phyloP scores from a whole-genome alignment of 2,888 invertebrate species.

The Sarcophaga carnaria region DNA sequence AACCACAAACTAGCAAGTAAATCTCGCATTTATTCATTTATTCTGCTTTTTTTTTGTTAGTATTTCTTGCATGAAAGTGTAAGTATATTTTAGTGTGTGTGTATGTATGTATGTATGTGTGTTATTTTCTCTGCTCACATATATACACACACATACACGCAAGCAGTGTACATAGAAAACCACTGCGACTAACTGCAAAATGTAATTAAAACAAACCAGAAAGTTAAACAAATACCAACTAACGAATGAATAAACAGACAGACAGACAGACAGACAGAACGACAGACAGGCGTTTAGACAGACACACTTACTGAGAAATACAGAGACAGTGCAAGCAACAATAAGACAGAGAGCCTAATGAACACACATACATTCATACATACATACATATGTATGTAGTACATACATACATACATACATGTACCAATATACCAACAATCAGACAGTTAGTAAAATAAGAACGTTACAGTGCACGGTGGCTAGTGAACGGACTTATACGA shows the following conservation, averaged over 20 bases:
- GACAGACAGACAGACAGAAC: conserved; percentile 27
- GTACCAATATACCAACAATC: neutral
- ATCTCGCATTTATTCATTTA: conserved; percentile 30
- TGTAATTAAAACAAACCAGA: conserved; percentile 68
- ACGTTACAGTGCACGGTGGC: conserved; percentile 5
- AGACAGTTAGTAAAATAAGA: neutral
- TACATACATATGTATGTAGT: conserved; percentile 25
- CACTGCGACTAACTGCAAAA: conserved; percentile 54
- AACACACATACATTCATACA: conserved; percentile 30
- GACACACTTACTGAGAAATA: neutral
- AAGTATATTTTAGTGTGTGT: conserved; percentile 4
- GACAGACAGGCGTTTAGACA: conserved; percentile 9
- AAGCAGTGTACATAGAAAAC: neutral
- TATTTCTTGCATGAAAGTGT: conserved; percentile 23
- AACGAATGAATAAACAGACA: conserved; percentile 39
- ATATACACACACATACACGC: neutral
- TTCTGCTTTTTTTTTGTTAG: conserved; percentile 6
- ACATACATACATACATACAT: conserved; percentile 6
- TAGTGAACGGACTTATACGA: conserved; percentile 41
- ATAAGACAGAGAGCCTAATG: neutral
- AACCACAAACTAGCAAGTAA: conserved; percentile 72
- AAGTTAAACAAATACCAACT: conserved; percentile 58
- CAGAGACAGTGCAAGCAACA: conserved; percentile 2
- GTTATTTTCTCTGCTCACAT: conserved; percentile 45
- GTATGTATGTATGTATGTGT: neutral